Evolutionary conservation across 2,888 invertebrate species (phyloP), one percentile per base, ranked within the genome.

Genomic region (Lasioglossum pauxillum): DNA sequence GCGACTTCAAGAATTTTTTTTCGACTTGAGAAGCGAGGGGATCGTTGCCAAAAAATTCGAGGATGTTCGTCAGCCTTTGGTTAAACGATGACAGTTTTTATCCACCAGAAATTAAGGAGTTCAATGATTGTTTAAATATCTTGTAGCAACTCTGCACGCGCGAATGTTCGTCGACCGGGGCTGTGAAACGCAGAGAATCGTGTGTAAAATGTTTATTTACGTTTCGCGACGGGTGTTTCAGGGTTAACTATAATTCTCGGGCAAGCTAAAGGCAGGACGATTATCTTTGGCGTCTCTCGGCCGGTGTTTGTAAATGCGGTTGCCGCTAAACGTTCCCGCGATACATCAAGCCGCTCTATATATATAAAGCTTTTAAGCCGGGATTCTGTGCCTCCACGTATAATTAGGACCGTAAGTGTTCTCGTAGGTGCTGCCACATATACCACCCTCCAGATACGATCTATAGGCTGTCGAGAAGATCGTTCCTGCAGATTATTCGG

Each of bases 321-420:
- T 82, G 77, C 87, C 46, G 67, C 82, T 78, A 80, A 88, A 86
- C 81, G 80, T 90, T 89, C 88, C 87, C 85, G 86, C 89, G 90
- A 90, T 93, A 91, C 82, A 92, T 92, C 93, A 92, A 82, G 84
- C 78, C 44, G 67, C 85, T 89, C 92, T 93, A 91, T 91, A 92
- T 92, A 92, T 92, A 91, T 92, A 92, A 92, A 93, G 91, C 92
- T 92, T 92, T 92, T 93, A 92, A 92, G 91, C 91, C 87, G 77
- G 84, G 87, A 89, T 90, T 88, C 87, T 83, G 85, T 82, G 86
- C 83, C 89, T 87, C 86, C 90, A 85, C 88, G 87, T 90, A 90
- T 92, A 92, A 92, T 92, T 92, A 91, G 89, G 87, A 76, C 74
- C 83, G 79, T 84, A 83, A 87, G 86, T 85, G 88, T 83, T 90